These are phyloP conservation scores for Dyspetes luteomarginatus DNA, from an alignment of 2,888 invertebrate genomes.

Conservation along the genomic window DNA sequence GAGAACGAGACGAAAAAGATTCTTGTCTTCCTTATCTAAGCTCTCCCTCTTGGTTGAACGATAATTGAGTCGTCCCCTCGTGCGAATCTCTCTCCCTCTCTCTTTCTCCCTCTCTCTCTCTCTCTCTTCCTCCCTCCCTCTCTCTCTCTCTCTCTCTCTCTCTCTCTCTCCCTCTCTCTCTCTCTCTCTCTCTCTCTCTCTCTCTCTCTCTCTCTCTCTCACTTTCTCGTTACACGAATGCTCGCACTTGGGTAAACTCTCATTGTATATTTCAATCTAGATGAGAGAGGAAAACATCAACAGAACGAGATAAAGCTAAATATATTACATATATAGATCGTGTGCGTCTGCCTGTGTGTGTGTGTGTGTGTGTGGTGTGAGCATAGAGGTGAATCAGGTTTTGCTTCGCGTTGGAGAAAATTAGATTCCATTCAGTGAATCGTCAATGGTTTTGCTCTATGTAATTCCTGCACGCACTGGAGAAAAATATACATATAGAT, in stretches of 20 bases:
- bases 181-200: slow-evolving; percentile 28
- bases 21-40: slow-evolving; percentile 55
- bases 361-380: slow-evolving; percentile 46
- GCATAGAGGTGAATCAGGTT: slow-evolving; percentile 60
- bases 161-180: slow-evolving; percentile 4
- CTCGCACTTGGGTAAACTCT: slow-evolving; percentile 50
- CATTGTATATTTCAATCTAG: slow-evolving; percentile 61
- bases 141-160: no score
- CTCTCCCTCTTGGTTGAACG: slow-evolving; percentile 45
- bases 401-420: slow-evolving; percentile 59
- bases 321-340: not conserved
- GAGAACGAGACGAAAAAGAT: slow-evolving; percentile 44
- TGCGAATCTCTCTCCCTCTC: slow-evolving; percentile 20
- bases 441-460: slow-evolving; percentile 25
- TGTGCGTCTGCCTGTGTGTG: slow-evolving; percentile 15
- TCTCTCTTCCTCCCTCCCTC: no score
- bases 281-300: slow-evolving; percentile 37
- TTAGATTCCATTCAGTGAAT: slow-evolving; percentile 59
- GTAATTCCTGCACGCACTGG: not conserved
- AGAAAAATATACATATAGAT: slow-evolving; percentile 1
- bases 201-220: slow-evolving; percentile 15
- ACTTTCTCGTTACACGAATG: slow-evolving; percentile 47
- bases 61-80: slow-evolving; percentile 62
- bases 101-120: no score
- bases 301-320: slow-evolving; percentile 3